Conservation (phyloP, 1,140 invertebrate species). For the Tyrophagus putrescentiae region DNA sequence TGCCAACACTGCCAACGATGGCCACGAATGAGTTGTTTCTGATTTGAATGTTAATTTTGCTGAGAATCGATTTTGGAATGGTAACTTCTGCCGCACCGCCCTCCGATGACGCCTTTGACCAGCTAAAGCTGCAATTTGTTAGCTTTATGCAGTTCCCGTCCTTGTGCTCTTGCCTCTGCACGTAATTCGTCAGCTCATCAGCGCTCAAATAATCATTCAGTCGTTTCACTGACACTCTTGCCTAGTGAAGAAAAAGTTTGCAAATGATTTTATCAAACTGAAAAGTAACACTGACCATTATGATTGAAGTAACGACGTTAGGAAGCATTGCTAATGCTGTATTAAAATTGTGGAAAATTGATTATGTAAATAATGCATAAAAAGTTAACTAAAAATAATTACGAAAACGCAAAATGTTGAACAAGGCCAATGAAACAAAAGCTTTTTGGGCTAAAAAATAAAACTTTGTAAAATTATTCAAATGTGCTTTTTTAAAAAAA, state of each 20-base stretch:
- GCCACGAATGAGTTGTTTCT: slow-evolving; percentile 32
- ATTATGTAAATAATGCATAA: too few relatives aligned
- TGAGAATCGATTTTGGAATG: slow-evolving; percentile 12
- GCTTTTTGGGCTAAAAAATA: slow-evolving; percentile 37
- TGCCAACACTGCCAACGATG: slow-evolving; percentile 39
- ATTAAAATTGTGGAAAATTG: too few relatives aligned
- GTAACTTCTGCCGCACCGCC: background rate
- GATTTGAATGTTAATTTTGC: slow-evolving; percentile 25
- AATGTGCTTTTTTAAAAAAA: background rate
- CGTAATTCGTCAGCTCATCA: slow-evolving; percentile 39
- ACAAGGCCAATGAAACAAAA: slow-evolving; percentile 46
- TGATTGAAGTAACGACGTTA: slow-evolving; percentile 19
- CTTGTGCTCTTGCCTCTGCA: slow-evolving; percentile 26
- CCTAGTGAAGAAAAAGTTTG: slow-evolving; percentile 31
- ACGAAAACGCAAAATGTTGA: slow-evolving; percentile 69
- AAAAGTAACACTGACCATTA: slow-evolving; percentile 27
- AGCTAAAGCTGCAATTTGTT: slow-evolving; percentile 17
- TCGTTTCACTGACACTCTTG: slow-evolving; percentile 59
- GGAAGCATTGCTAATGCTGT: slow-evolving; percentile 34
- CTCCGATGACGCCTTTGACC: background rate
- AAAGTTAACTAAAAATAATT: too few relatives aligned
- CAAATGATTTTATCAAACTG: background rate
- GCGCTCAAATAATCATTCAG: slow-evolving; percentile 79
- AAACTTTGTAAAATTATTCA: background rate
- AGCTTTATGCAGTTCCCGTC: background rate